phyloP scores from a whole-genome alignment of 2,797 vertebrate species.

The Xiphophorus birchmanni region DNA sequence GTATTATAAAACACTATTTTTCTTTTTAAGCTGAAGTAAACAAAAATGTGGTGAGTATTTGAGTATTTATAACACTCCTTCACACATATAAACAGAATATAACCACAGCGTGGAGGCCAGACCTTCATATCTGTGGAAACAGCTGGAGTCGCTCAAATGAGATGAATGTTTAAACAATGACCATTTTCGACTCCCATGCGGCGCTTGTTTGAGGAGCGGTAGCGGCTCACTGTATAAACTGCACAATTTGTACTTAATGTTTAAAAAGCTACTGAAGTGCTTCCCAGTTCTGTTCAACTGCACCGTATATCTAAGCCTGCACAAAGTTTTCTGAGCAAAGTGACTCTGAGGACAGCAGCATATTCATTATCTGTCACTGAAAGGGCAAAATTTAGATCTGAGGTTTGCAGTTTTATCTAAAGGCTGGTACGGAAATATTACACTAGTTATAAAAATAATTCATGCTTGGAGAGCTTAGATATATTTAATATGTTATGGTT shows the following conservation, averaged over 20 bases:
- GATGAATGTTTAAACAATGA: constrained; percentile 77
- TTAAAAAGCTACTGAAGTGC: constrained; percentile 74
- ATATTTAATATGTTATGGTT: background rate
- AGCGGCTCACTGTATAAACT: constrained; percentile 59
- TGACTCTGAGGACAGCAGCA: constrained; percentile 43
- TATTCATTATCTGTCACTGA: constrained; percentile 67
- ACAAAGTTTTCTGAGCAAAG: background rate
- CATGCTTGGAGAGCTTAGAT: background rate
- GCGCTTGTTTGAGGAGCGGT: constrained; percentile 57
- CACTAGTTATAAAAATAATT: background rate
- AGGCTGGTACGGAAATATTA: background rate
- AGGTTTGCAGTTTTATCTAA: background rate
- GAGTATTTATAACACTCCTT: constrained; percentile 13
- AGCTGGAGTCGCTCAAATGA: constrained; percentile 76
- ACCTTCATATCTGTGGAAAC: constrained; percentile 60
- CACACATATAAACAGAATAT: constrained; percentile 37
- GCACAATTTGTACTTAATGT: constrained; percentile 67
- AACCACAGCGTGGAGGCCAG: constrained; percentile 41
- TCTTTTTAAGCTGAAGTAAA: constrained; percentile 34
- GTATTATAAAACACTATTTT: background rate
- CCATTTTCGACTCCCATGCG: constrained; percentile 52
- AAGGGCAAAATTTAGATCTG: constrained; percentile 30
- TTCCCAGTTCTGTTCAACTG: constrained; percentile 65
- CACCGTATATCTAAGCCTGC: constrained; percentile 43
- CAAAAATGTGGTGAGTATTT: constrained; percentile 18